Evolutionary conservation across 2,888 invertebrate species (phyloP).

Genomic region (Cataglyphis altisquamis): DNA sequence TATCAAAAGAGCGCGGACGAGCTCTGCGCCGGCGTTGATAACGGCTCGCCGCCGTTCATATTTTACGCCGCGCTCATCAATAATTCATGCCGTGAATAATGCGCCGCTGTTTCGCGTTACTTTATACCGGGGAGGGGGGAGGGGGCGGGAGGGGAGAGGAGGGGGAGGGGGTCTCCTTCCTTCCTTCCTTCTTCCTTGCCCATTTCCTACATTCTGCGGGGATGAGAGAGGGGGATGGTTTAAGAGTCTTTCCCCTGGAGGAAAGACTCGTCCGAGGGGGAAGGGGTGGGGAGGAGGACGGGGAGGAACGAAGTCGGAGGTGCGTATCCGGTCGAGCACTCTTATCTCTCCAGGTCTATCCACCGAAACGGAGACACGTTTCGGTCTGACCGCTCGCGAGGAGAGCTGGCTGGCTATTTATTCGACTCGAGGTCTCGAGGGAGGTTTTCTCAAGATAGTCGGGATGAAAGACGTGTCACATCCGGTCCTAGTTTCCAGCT

Average conservation of each 20-base stretch:
- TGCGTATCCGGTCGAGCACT: conserved; percentile 65
- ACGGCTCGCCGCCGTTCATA: conserved; percentile 85
- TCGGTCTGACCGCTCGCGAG: not conserved
- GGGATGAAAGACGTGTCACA: not conserved
- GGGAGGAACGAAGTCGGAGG: conserved; percentile 30
- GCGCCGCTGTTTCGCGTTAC: conserved; percentile 84
- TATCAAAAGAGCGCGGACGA: conserved; percentile 57
- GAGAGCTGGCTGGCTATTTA: not conserved
- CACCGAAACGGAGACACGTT: conserved; percentile 66
- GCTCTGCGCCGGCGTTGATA: conserved; percentile 82
- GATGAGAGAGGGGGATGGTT: not conserved
- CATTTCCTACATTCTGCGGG: conserved; percentile 7
- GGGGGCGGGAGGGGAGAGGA: no score
- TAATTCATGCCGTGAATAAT: conserved; percentile 86
- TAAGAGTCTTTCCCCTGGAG: not conserved
- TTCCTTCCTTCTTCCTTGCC: conserved; percentile 46
- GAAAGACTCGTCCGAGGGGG: not conserved
- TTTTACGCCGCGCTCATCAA: conserved; percentile 85
- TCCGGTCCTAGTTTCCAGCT: not conserved
- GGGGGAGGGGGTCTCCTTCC: conserved; percentile 45
- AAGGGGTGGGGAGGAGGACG: no score
- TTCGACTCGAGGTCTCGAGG: conserved; percentile 6
- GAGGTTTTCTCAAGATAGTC: conserved; percentile 7
- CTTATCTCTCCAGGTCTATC: conserved; percentile 70
- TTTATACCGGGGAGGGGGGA: conserved; percentile 73